Conservation (phyloP, 1,140 invertebrate species). For the Diabrotica virgifera region DNA sequence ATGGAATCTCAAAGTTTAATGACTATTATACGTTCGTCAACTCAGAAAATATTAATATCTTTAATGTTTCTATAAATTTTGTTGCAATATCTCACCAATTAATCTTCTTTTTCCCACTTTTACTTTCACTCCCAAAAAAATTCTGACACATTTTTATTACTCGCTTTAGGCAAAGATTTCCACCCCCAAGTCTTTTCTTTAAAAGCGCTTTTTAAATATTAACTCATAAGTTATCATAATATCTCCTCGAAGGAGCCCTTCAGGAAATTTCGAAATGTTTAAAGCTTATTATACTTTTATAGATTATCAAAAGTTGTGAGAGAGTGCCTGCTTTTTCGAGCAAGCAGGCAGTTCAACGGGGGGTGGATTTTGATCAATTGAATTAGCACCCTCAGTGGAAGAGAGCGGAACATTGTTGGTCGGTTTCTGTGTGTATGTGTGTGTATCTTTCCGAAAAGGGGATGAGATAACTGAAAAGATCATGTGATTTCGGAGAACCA, state of each 20-base stretch:
- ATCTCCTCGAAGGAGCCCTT: background rate
- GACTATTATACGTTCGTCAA: no score
- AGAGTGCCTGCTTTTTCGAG: background rate
- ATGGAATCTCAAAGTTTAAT: no score
- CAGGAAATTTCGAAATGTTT: background rate
- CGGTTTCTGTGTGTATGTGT: background rate
- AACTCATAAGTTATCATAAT: background rate
- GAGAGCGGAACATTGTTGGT: background rate
- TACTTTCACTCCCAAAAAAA: no score
- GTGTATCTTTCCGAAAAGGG: background rate
- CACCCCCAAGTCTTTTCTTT: no score
- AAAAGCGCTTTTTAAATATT: background rate
- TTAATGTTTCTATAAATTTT: no score
- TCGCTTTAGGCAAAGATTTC: no score
- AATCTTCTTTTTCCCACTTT: no score
- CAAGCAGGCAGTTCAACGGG: background rate
- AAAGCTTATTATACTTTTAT: constrained; percentile 3
- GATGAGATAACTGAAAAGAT: constrained; percentile 2
- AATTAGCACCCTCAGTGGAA: background rate
- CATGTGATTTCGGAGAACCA: background rate
- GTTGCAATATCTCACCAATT: no score
- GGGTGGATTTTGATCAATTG: background rate
- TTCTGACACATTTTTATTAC: no score
- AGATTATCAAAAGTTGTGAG: background rate
- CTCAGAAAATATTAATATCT: no score